phyloP scores from a whole-genome alignment of 35 echinoderm and acorn worm genomes.

The Strongylocentrotus purpuratus region DNA sequence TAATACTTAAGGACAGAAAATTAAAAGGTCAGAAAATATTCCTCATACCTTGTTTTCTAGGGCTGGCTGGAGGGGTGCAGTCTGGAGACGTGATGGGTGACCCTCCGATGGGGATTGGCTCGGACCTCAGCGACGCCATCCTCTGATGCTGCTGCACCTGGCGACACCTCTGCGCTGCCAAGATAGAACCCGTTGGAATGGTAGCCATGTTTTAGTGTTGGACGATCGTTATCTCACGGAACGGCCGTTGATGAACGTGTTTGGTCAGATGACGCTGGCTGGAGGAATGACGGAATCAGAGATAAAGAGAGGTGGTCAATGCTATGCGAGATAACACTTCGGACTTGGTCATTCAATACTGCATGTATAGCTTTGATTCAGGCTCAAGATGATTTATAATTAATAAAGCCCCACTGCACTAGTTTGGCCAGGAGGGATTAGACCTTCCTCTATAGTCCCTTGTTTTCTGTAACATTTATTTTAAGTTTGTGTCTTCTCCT shows the following conservation, averaged over 20 bases:
- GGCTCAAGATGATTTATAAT: not conserved
- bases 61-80: slow-evolving; percentile 16
- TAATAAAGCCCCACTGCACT: too few species aligned
- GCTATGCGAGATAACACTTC: not conserved
- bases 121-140: not conserved
- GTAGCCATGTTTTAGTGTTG: not conserved
- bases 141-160: not conserved
- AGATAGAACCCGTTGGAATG: not conserved
- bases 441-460: too few species aligned
- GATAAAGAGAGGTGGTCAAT: not conserved
- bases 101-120: not conserved
- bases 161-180: not conserved
- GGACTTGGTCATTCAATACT: not conserved
- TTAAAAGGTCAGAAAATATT: too few species aligned
- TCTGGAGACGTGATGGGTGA: not conserved
- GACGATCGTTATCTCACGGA: not conserved
- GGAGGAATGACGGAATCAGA: not conserved
- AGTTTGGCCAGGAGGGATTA: too few species aligned
- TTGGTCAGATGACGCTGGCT: not conserved
- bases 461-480: too few species aligned
- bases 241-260: not conserved
- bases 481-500: too few species aligned
- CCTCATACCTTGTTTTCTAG: not conserved
- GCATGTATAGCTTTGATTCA: not conserved
- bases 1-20: not conserved